Conservation (phyloP, 2,113 vertebrate species). For the Anguilla rostrata region DNA sequence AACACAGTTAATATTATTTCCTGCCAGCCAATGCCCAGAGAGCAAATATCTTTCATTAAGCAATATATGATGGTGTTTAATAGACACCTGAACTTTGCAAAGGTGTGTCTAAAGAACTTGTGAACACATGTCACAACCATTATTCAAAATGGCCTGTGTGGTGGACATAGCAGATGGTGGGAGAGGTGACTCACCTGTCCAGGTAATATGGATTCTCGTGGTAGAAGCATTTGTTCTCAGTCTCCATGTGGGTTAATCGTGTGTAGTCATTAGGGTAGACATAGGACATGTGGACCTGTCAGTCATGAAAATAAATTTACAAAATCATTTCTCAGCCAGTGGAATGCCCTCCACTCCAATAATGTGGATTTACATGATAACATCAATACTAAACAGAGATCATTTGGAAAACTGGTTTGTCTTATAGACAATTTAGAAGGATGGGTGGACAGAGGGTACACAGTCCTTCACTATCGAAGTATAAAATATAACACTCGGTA, state of each 20-base stretch:
- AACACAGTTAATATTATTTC: background rate
- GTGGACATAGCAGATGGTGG: background rate
- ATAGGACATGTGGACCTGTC: conserved; percentile 85
- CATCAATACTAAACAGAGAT: background rate
- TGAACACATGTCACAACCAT: no score
- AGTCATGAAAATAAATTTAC: conserved; percentile 21
- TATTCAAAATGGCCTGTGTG: no score
- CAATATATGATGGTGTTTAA: background rate
- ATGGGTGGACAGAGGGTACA: no score
- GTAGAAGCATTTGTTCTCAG: conserved; percentile 88
- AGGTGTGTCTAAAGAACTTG: no score
- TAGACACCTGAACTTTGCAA: background rate
- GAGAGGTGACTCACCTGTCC: conserved; percentile 13
- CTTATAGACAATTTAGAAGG: background rate
- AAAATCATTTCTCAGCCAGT: background rate
- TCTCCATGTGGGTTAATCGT: conserved; percentile 91
- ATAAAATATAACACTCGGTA: background rate
- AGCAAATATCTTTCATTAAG: background rate
- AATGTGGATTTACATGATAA: background rate
- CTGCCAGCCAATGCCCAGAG: background rate
- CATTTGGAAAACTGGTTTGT: background rate
- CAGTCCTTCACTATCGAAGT: no score
- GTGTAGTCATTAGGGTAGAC: conserved; percentile 94
- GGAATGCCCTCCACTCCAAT: background rate
- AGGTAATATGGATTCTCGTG: conserved; percentile 32